Evolutionary conservation across 1,140 invertebrate genomes (phyloP).

Genomic region (Rhizoglyphus robini): DNA sequence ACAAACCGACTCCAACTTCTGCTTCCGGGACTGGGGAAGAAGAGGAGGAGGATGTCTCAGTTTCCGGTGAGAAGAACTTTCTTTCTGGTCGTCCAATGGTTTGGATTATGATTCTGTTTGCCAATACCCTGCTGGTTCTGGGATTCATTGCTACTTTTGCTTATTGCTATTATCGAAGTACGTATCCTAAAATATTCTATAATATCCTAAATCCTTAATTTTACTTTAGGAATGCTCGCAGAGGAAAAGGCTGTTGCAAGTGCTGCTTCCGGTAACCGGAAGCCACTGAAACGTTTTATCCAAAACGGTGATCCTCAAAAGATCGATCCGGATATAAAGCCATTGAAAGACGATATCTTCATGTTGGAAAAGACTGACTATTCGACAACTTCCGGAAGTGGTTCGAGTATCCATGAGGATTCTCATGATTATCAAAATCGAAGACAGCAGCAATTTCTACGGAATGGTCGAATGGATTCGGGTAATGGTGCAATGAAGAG

Average conservation of each 20-base stretch:
- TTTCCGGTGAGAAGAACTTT: background rate
- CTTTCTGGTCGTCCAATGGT: background rate
- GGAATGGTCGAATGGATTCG: no score
- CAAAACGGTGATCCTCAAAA: background rate
- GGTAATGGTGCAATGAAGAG: background rate
- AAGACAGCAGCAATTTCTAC: background rate
- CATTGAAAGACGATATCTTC: slow-evolving; percentile 9
- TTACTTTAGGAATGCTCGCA: background rate
- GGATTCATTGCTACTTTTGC: slow-evolving; percentile 4
- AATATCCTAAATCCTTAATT: background rate
- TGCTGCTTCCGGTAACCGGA: background rate
- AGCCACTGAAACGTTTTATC: background rate
- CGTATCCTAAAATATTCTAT: background rate
- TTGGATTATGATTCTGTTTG: slow-evolving; percentile 12
- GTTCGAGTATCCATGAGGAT: background rate
- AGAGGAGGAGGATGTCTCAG: background rate
- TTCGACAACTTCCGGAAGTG: background rate
- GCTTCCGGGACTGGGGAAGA: background rate
- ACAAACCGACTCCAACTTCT: background rate
- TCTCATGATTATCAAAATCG: background rate
- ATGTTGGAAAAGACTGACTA: slow-evolving; percentile 7
- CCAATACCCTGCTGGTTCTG: slow-evolving; percentile 1
- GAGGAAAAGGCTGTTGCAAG: background rate
- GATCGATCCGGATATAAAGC: background rate
- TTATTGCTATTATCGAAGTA: slow-evolving; percentile 9